Conservation (phyloP, 2,797 vertebrate genomes). For the Aplochiton taeniatus region DNA sequence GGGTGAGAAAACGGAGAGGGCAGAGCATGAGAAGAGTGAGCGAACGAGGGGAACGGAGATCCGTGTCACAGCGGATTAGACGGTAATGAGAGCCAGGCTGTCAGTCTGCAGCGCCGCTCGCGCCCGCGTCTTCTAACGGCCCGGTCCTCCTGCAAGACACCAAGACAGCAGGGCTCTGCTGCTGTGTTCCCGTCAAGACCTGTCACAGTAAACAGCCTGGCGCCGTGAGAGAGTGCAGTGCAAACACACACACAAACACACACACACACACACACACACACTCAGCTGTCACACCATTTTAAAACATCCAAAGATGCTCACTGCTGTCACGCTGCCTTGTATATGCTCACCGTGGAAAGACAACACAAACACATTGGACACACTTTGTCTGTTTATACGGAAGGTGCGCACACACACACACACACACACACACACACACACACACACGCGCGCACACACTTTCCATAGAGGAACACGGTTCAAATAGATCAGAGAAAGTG, state of each 20-base stretch:
- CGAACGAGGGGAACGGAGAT: not conserved
- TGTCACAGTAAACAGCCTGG: not conserved
- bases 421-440: not conserved
- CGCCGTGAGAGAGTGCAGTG: no score
- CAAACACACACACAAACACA: no score
- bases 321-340: no score
- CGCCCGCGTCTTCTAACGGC: not conserved
- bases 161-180: not conserved
- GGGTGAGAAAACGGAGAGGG: constrained; percentile 20
- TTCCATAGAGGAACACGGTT: no score
- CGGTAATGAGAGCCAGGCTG: constrained; percentile 34
- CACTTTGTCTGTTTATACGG: no score
- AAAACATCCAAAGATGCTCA: no score
- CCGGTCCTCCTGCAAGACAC: constrained; percentile 7
- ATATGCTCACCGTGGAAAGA: no score
- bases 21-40: no score
- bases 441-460: constrained; percentile 9
- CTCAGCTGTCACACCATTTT: no score
- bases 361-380: no score
- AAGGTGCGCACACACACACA: not conserved
- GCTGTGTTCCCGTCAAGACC: constrained; percentile 1
- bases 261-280: no score
- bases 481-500: no score
- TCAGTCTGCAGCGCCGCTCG: constrained; percentile 26
- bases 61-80: constrained; percentile 14